A percentile compares a stretch with the other conserved stretches of the same genome.
Conservation (phyloP, 2,888 invertebrate species). For the Sphecodes monilicornis region DNA sequence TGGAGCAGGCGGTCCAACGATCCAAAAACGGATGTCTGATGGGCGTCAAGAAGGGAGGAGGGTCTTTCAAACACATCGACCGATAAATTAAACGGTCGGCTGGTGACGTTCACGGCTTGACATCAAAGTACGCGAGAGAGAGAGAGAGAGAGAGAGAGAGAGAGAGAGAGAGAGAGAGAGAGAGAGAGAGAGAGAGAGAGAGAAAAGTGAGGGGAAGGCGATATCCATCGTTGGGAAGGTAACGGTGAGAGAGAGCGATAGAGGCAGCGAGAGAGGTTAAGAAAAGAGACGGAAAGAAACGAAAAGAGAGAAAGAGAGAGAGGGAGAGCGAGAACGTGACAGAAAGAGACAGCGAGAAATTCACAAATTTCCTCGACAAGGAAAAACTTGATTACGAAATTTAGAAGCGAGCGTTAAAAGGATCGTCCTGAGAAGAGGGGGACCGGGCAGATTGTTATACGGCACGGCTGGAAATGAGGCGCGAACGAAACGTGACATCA, state of each 20-base stretch:
- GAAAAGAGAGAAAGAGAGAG: background rate
- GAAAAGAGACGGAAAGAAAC: conserved; percentile 26
- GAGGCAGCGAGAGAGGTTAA: conserved; percentile 20
- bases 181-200: conserved; percentile 21
- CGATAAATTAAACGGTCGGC: conserved; percentile 81
- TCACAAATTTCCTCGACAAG: conserved; percentile 78
- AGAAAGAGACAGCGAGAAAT: conserved; percentile 69
- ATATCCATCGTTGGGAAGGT: conserved; percentile 47
- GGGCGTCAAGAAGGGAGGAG: conserved; percentile 65
- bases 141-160: conserved; percentile 31
- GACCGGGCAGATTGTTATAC: conserved; percentile 77
- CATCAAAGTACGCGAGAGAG: conserved; percentile 77
- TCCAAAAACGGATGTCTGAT: conserved; percentile 62
- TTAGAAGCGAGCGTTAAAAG: conserved; percentile 80
- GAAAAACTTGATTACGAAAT: conserved; percentile 83
- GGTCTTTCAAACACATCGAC: conserved; percentile 79
- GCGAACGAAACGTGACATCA: conserved; percentile 81
- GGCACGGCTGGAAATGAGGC: conserved; percentile 80
- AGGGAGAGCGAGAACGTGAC: background rate
- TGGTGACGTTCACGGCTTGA: conserved; percentile 79
- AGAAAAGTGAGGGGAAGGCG: conserved; percentile 48
- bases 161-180: background rate
- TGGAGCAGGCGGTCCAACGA: conserved; percentile 32
- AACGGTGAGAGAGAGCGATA: conserved; percentile 3
- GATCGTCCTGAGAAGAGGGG: conserved; percentile 70